phyloP scores from a whole-genome alignment of 2,113 vertebrate genomes.

The Ophiodon elongatus region DNA sequence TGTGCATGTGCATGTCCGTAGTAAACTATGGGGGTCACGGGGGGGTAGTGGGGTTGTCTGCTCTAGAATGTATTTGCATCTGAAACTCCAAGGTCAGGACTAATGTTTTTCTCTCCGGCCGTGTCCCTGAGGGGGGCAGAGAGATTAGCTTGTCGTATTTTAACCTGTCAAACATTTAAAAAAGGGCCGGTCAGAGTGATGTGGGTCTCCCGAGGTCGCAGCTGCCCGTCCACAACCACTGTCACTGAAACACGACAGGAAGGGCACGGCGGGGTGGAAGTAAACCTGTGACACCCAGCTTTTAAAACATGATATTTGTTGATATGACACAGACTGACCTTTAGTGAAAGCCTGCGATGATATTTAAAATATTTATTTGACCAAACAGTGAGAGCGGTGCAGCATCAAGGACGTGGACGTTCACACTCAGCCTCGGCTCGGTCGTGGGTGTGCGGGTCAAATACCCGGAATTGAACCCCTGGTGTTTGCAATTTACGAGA shows the following conservation, averaged over 20 bases:
- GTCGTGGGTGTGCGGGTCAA: not conserved
- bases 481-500: not conserved
- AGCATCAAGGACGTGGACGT: slow-evolving; percentile 7
- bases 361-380: not conserved
- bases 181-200: slow-evolving; percentile 48
- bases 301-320: slow-evolving; percentile 15
- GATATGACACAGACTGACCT: slow-evolving; percentile 8
- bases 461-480: not conserved
- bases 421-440: not conserved
- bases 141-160: slow-evolving; percentile 79
- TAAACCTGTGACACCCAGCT: not conserved
- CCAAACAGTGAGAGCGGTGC: not conserved
- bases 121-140: slow-evolving; percentile 66
- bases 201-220: slow-evolving; percentile 53
- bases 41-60: slow-evolving; percentile 64
- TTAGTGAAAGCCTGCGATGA: not conserved
- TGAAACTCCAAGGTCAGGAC: slow-evolving; percentile 76
- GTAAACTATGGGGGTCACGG: slow-evolving; percentile 47
- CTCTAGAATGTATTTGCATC: slow-evolving; percentile 74
- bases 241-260: slow-evolving; percentile 10
- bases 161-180: slow-evolving; percentile 74
- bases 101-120: slow-evolving; percentile 71
- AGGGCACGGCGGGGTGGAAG: not conserved
- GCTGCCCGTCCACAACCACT: slow-evolving; percentile 44
- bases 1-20: slow-evolving; percentile 20